A percentile compares a stretch with the other conserved stretches of the same genome.
Evolutionary conservation across 2,888 invertebrate genomes (phyloP).

Genomic region (Ptilodon capucinus): DNA sequence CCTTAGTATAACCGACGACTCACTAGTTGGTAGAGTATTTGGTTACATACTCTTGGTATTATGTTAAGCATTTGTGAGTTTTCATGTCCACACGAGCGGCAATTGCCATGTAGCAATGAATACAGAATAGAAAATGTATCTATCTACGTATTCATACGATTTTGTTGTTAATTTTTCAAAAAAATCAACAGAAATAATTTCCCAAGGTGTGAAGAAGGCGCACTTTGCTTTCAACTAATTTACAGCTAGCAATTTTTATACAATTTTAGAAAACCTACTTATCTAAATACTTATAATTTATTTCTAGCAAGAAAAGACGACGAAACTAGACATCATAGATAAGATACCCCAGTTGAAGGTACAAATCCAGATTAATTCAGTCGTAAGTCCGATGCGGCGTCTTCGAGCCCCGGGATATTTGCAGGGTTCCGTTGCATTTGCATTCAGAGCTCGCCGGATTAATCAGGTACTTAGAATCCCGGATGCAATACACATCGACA

Average conservation of each 20-base stretch:
- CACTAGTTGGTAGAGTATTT: neutral
- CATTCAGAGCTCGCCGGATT: conserved; percentile 9
- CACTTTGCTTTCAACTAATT: too few relatives aligned
- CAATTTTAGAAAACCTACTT: too few relatives aligned
- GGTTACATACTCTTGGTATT: neutral
- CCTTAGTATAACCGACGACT: neutral
- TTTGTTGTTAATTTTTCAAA: too few relatives aligned
- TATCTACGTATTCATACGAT: too few relatives aligned
- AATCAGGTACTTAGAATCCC: conserved; percentile 11
- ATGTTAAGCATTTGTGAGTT: neutral
- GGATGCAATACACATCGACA: conserved; percentile 5
- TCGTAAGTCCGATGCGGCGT: conserved; percentile 10
- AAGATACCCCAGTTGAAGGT: conserved; percentile 4
- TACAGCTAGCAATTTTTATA: too few relatives aligned
- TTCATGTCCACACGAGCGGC: neutral
- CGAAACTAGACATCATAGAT: neutral
- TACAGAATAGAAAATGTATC: too few relatives aligned
- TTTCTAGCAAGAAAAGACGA: neutral
- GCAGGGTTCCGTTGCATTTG: conserved; percentile 13
- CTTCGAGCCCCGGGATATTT: conserved; percentile 9
- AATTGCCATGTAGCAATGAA: too few relatives aligned
- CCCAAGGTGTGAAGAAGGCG: too few relatives aligned
- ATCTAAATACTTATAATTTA: too few relatives aligned
- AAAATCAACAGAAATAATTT: too few relatives aligned
- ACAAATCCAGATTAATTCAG: conserved; percentile 18